Base-by-base conservation (phyloP, 2,888 invertebrate genomes). In the Boloria selene region DNA sequence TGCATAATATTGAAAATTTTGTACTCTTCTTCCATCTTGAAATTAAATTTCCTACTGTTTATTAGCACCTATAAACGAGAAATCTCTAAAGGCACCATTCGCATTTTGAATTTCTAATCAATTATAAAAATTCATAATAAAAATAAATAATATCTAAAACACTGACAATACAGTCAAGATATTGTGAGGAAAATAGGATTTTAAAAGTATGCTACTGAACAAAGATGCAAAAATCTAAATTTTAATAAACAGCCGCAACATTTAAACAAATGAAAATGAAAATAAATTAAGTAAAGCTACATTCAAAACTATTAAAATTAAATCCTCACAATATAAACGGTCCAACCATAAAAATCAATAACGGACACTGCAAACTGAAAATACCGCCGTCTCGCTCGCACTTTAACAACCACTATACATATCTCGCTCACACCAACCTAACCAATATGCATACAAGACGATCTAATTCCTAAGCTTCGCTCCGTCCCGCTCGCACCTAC, bases 11-110 rank as follows among this genome's bases (percentile, higher is more conserved):
- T 52, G 61, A 53, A 61, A 61, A 62, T 69, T 70, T 72, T 71
- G 66, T 68, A 71, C 71, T 70, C 61, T 61, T 31, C 44, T 62
- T 61, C 18, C 44, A 4, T 49, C 22, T 60, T 66, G 68, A 70
- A 70, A 70, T 70, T 53, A 70, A 68, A 70, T 70, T 70, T 70
- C 70, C 68, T 53, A 63, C 60, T 56, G 49, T 52, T 63, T 66
- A 62, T 63, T 74, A 73, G 73, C 72, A 73, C 72, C 73, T 66
- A 61, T 64, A 44, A 59, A 52, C 31, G 51, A 52, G 42, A 62
- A 52, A 66, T 59, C 64, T 70, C 68, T 54, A 68, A 75, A 74
- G 73, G 74, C 73, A 73, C 74, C 73, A 55, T 61, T 66, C 58
- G 47, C 61, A 55, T 52, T 26, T 10, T 6, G 16, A 50, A 65